Evolutionary conservation across 2,797 vertebrate genomes (phyloP), one percentile per base, ranked within the genome.

Genomic region (Echeneis naucrates): DNA sequence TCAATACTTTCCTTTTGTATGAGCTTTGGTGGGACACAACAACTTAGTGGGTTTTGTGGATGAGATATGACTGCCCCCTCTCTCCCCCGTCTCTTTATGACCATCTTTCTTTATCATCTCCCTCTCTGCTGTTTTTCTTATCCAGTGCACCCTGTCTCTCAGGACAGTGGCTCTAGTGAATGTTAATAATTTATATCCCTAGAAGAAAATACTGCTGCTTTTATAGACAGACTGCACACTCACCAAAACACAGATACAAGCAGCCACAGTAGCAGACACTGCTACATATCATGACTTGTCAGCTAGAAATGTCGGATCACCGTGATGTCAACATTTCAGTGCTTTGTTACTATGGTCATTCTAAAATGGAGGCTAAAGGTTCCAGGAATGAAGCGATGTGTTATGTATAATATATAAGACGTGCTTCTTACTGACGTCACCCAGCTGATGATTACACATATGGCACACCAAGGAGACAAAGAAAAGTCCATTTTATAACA

Each of bases 141-240:
- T 24, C 17, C 44, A 40, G 16, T 53, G n/a, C 53, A 48, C 55
- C 65, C 40, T 44, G 35, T 77, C 67, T 83, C 78, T 72, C 47
- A 56, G 59, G 58, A 44, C 69, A 68, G 47, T 35, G 7, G 26
- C 51, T 55, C 55, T 24, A 21, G 44, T 66, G 54, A 57, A 26
- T 68, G 50, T 81, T 71, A 71, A 72, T 81, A 58, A 86, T 77
- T 81, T 4, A 86, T 63, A 63, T 13, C 10, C 42, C 38, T 68
- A 59, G 72, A 77, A 69, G 24, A 68, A 23, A 21, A 21, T 23
- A 44, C 57, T 33, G 7, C 8, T 16, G 50, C 38, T 69, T n/a
- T 50, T 26, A 30, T 14, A 40, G 5, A 21, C 26, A 55, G 11
- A 47, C 14, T 11, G 4, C 26, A 35, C 44, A 27, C n/a, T 13